Evolutionary conservation across 1,140 invertebrate genomes (phyloP).

Genomic region (Drosophila rufa): DNA sequence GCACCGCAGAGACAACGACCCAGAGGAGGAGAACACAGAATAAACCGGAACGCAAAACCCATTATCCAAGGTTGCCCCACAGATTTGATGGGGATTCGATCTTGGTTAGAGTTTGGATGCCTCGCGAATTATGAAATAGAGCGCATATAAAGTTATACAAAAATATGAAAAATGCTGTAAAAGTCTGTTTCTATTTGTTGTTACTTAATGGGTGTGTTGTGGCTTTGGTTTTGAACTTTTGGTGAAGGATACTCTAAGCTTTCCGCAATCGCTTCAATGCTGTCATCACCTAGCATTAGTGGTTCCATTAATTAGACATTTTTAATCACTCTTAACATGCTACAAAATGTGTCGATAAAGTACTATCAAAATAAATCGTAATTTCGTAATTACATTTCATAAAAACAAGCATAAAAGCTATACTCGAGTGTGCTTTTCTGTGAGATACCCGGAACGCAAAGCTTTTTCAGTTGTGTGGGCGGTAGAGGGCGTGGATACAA

Average conservation of each 20-base stretch:
- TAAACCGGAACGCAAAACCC: conserved; percentile 33
- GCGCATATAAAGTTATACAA: not conserved
- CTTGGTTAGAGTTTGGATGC: not conserved
- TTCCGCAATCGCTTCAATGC: not conserved
- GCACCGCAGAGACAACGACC: conserved; percentile 57
- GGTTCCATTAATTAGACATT: not conserved
- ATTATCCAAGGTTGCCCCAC: conserved; percentile 31
- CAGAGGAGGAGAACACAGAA: conserved; percentile 15
- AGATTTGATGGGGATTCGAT: conserved; percentile 11
- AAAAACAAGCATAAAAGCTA: no score
- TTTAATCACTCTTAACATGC: not conserved
- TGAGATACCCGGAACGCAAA: no score
- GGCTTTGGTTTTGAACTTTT: not conserved
- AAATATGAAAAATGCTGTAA: not conserved
- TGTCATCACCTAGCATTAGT: no score
- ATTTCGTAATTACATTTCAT: no score
- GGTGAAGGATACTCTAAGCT: not conserved
- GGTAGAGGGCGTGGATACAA: no score
- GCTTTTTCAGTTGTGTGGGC: no score
- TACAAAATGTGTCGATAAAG: not conserved
- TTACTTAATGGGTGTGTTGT: not conserved
- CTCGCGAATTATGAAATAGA: no score
- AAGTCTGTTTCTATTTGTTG: no score
- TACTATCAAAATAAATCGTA: no score
- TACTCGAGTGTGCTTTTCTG: no score